A percentile compares a stretch with the other conserved stretches of the same genome.
Evolutionary conservation across 2,888 invertebrate genomes (phyloP).

Genomic region (Sarcophaga subvicina): DNA sequence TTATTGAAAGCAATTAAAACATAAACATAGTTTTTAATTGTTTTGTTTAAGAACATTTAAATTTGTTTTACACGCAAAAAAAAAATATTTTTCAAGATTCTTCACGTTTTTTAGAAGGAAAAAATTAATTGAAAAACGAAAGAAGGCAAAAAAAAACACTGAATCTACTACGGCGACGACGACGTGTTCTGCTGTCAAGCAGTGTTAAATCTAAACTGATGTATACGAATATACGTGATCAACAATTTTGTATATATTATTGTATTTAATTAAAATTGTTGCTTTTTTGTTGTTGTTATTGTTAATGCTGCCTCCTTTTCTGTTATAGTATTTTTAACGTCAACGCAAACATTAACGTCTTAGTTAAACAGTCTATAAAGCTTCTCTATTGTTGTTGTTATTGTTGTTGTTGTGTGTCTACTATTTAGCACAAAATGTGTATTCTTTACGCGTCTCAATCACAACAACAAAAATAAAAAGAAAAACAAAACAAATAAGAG

Average conservation of each 20-base stretch:
- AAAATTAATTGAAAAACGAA: no score
- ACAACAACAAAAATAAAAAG: no score
- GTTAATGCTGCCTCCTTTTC: conserved; percentile 79
- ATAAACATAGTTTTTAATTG: background rate
- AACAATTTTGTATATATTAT: conserved; percentile 62
- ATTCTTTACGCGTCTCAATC: no score
- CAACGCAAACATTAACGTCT: background rate
- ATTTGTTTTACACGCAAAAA: background rate
- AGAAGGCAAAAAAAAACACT: conserved; percentile 23
- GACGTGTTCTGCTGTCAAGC: conserved; percentile 69
- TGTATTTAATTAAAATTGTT: conserved; percentile 25
- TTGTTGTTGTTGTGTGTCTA: no score
- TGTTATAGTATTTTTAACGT: conserved; percentile 44
- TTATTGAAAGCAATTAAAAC: background rate
- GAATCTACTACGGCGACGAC: conserved; percentile 45
- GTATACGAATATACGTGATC: conserved; percentile 60
- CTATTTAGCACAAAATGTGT: no score
- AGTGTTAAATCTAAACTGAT: conserved; percentile 72
- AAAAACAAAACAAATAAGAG: no score
- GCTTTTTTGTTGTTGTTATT: conserved; percentile 83
- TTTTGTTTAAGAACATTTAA: background rate
- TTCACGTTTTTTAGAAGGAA: background rate
- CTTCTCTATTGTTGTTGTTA: no score
- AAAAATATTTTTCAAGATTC: conserved; percentile 14
- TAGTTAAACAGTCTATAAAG: background rate